Evolutionary conservation across 2,113 vertebrate genomes (phyloP).

Genomic region (Andinoacara biseriatus): DNA sequence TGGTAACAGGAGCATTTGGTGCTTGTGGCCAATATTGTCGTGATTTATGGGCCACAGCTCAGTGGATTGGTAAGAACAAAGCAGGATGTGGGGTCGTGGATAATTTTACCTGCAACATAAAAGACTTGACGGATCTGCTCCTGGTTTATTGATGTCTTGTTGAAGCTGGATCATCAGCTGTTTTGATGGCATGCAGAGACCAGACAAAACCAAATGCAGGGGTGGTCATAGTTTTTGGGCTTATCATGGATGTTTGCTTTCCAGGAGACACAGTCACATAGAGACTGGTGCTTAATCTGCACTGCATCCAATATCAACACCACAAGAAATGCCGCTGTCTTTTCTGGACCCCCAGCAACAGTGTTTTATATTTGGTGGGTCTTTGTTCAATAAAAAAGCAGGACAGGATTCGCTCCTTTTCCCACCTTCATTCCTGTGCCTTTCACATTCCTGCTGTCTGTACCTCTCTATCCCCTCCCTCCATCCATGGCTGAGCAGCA

Average conservation of each 20-base stretch:
- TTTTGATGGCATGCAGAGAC: neutral
- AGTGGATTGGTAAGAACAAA: no score
- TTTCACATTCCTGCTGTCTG: neutral
- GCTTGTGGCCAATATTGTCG: no score
- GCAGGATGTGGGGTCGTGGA: no score
- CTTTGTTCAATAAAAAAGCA: neutral
- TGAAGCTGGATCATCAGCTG: no score
- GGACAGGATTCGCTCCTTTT: neutral
- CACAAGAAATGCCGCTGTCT: neutral
- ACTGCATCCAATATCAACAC: neutral
- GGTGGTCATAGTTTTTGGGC: neutral
- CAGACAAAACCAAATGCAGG: neutral
- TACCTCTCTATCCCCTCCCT: neutral
- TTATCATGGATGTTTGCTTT: neutral
- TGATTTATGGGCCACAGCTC: no score
- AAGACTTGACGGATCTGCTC: no score
- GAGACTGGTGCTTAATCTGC: neutral
- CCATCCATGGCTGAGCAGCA: conserved; percentile 27
- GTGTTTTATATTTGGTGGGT: neutral
- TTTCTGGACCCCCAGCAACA: neutral
- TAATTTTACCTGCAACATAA: no score
- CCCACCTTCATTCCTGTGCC: neutral
- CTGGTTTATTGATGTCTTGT: neutral
- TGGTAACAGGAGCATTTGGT: no score
- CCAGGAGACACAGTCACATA: neutral